Conservation (phyloP, 2,888 invertebrate species). For the Pinctada fucata region DNA sequence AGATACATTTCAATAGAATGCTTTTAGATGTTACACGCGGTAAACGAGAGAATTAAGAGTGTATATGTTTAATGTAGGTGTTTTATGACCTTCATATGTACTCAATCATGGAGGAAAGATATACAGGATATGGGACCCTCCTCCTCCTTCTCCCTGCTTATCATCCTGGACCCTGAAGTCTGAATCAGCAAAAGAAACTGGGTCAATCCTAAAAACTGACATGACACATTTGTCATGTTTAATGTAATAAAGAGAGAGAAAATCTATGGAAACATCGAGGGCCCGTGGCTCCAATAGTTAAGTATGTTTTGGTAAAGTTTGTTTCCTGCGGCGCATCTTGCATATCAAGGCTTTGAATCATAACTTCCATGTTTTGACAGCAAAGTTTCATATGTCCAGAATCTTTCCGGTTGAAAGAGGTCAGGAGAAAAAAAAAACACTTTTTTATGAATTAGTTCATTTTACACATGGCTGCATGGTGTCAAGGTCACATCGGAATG, state of each 20-base stretch:
- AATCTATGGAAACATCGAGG: background rate
- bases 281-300: background rate
- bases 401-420: no score
- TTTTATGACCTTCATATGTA: constrained; percentile 1
- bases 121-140: background rate
- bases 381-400: no score
- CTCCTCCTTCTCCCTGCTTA: background rate
- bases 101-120: background rate
- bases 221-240: background rate
- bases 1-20: background rate
- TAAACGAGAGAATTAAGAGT: background rate
- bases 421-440: no score
- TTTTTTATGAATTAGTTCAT: no score
- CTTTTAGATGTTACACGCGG: background rate
- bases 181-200: background rate
- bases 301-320: background rate
- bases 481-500: no score
- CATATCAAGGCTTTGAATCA: no score
- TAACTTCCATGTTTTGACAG: no score
- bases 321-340: background rate
- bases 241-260: background rate
- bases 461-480: no score
- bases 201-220: background rate
- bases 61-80: constrained; percentile 1
- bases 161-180: background rate